A percentile compares a stretch with the other conserved stretches of the same genome.
phyloP scores from a whole-genome alignment of 2,113 vertebrate genomes.

The Clarias batrachus region DNA sequence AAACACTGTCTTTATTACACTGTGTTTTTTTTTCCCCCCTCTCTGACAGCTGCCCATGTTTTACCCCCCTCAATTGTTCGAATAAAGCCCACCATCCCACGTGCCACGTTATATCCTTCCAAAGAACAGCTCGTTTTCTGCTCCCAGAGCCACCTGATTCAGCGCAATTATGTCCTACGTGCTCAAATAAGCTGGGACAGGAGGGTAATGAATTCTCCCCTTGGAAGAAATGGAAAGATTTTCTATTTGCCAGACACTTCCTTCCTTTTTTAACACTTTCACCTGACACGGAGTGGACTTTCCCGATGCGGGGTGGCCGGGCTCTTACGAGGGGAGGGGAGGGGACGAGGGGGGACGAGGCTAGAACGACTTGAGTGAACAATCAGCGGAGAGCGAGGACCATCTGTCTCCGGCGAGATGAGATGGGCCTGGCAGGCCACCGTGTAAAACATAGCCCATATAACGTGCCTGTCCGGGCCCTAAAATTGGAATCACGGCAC shows the following conservation, averaged over 20 bases:
- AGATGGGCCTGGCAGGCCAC: conserved; percentile 51
- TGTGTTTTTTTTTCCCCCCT: background rate
- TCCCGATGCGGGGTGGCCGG: background rate
- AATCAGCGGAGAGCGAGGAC: conserved; percentile 57
- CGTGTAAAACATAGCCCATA: conserved; percentile 60
- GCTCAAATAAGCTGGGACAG: conserved; percentile 55
- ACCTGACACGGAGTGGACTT: conserved; percentile 45
- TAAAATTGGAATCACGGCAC: conserved; percentile 62
- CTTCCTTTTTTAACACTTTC: conserved; percentile 54
- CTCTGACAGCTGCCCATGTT: background rate
- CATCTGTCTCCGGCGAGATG: conserved; percentile 61
- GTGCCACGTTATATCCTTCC: background rate
- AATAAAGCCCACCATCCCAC: background rate
- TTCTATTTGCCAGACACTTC: conserved; percentile 58
- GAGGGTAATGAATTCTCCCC: conserved; percentile 54
- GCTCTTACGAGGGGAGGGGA: background rate
- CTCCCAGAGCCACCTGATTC: conserved; percentile 32
- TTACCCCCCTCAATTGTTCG: background rate
- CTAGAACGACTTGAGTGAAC: conserved; percentile 57
- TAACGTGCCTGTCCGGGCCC: conserved; percentile 57
- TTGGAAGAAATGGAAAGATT: conserved; percentile 51
- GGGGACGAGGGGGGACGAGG: background rate
- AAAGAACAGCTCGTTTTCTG: conserved; percentile 40
- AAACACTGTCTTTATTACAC: background rate
- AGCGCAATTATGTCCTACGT: conserved; percentile 53